Evolutionary conservation across 2,888 invertebrate species (phyloP).

Genomic region (Ophion ellenae): DNA sequence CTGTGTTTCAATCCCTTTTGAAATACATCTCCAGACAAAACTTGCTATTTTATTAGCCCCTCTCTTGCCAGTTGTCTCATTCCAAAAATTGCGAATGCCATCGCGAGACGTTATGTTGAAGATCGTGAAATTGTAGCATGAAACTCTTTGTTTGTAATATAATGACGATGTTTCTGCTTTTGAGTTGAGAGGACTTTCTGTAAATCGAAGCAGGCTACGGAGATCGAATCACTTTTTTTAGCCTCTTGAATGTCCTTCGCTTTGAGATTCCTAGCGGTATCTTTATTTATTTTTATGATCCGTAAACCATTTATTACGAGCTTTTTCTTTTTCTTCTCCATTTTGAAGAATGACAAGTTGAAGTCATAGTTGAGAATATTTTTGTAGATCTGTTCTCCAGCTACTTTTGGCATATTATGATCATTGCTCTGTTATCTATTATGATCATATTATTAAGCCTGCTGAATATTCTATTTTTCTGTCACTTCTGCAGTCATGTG

Average conservation of each 20-base stretch:
- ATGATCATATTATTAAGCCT: slow-evolving; percentile 50
- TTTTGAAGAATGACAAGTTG: slow-evolving; percentile 45
- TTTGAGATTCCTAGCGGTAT: slow-evolving; percentile 5
- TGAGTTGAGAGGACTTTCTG: slow-evolving; percentile 42
- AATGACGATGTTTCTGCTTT: slow-evolving; percentile 33
- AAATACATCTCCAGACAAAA: slow-evolving; percentile 18
- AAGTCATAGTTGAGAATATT: slow-evolving; percentile 41
- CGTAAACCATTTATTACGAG: background rate
- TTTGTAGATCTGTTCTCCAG: slow-evolving; percentile 35
- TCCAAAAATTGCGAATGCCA: slow-evolving; percentile 24
- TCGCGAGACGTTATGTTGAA: slow-evolving; percentile 11
- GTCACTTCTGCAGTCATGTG: slow-evolving; percentile 55
- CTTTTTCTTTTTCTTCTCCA: slow-evolving; percentile 16
- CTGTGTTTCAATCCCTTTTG: slow-evolving; percentile 2
- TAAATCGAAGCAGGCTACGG: slow-evolving; percentile 40
- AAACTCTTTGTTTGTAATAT: slow-evolving; percentile 28
- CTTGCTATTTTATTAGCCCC: slow-evolving; percentile 45
- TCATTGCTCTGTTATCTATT: slow-evolving; percentile 39
- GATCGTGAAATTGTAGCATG: slow-evolving; percentile 30
- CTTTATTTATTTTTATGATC: too few species aligned
- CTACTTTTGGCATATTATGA: slow-evolving; percentile 16
- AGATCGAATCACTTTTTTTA: slow-evolving; percentile 31
- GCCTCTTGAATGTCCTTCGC: slow-evolving; percentile 7
- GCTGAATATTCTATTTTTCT: slow-evolving; percentile 55
- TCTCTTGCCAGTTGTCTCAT: slow-evolving; percentile 35